These are phyloP conservation scores for Eueremaeus valkanovi DNA, from an alignment of 2,888 invertebrate species.

Conservation along the genomic window DNA sequence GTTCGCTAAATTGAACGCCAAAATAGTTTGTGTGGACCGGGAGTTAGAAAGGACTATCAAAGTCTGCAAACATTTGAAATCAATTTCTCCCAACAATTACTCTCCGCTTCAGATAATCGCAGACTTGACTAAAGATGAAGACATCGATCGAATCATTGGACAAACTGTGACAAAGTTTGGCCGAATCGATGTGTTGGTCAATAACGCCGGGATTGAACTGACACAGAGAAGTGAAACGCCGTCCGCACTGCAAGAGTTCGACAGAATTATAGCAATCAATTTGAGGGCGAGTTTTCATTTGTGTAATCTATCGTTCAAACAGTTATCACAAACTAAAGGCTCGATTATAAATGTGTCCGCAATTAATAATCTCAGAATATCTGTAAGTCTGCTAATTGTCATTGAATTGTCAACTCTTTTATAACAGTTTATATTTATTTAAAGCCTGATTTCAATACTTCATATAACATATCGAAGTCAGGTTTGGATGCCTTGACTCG, in stretches of 20 bases:
- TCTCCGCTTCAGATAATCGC: background rate
- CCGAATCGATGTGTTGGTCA: conserved; percentile 35
- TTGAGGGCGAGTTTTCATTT: conserved; percentile 32
- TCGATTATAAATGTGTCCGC: conserved; percentile 28
- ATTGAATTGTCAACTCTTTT: background rate
- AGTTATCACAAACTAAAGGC: conserved; percentile 22
- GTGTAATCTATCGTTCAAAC: background rate
- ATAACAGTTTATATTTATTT: background rate
- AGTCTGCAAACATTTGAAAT: background rate
- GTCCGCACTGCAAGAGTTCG: conserved; percentile 22
- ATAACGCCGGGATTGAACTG: conserved; percentile 29
- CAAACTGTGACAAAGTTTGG: conserved; percentile 18
- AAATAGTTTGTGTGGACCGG: background rate
- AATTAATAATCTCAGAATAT: background rate
- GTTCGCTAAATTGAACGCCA: background rate
- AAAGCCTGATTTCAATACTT: background rate
- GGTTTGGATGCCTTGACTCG: background rate
- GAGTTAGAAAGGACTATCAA: background rate
- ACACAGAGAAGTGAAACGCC: background rate
- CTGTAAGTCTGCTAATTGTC: background rate
- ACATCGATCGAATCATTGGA: background rate
- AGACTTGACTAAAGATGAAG: background rate
- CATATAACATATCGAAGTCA: background rate
- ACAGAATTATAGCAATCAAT: conserved; percentile 31
- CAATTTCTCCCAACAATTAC: background rate